Evolutionary conservation across 2,113 vertebrate genomes (phyloP).

Genomic region (Hemiscyllium ocellatum): DNA sequence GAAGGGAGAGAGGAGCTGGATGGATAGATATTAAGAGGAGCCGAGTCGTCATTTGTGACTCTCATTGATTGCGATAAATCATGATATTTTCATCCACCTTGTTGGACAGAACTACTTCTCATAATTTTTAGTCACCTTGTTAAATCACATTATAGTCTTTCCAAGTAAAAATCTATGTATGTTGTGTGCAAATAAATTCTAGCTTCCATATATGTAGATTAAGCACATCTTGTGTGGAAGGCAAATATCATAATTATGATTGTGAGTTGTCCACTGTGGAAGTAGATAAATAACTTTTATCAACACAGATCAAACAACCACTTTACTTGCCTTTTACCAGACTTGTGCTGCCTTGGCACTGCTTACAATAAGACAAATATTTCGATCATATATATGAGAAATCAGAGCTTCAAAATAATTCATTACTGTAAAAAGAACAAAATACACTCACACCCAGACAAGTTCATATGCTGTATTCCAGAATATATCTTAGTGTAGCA

Average conservation of each 20-base stretch:
- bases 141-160: too few relatives aligned
- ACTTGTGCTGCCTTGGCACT: neutral
- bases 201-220: neutral
- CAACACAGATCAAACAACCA: neutral
- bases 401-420: neutral
- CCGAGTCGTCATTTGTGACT: too few relatives aligned
- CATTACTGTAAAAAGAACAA: neutral
- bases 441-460: neutral
- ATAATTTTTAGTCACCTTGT: too few relatives aligned
- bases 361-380: neutral
- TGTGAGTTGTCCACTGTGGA: neutral
- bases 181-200: neutral
- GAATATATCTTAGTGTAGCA: neutral
- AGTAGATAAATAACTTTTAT: neutral
- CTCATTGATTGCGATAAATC: too few relatives aligned
- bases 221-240: neutral
- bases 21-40: too few relatives aligned
- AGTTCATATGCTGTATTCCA: neutral
- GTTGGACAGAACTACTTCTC: too few relatives aligned
- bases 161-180: too few relatives aligned
- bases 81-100: too few relatives aligned
- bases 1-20: too few relatives aligned
- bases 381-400: neutral
- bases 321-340: neutral
- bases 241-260: neutral